Conservation (phyloP, 2,113 vertebrate genomes). For the Hemichromis elongatus region DNA sequence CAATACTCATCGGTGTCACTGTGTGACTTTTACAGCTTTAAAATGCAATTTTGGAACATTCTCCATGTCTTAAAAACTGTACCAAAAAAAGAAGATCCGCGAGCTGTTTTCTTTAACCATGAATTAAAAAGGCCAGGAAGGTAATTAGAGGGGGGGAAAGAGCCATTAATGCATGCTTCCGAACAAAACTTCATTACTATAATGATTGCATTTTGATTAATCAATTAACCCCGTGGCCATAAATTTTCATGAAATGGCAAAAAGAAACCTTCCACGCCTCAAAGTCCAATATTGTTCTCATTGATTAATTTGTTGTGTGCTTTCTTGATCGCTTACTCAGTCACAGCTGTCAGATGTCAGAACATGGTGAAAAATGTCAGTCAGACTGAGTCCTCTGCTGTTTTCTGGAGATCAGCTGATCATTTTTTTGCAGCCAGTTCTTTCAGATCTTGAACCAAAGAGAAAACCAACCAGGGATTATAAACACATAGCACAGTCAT, state of each 20-base stretch:
- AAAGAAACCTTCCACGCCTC: background rate
- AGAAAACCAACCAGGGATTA: background rate
- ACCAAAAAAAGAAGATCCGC: background rate
- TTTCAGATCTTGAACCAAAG: background rate
- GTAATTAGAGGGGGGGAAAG: background rate
- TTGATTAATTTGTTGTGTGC: background rate
- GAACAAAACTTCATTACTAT: background rate
- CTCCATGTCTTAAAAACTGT: no score
- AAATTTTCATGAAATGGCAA: background rate
- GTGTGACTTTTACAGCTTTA: background rate
- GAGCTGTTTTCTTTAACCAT: background rate
- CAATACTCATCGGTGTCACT: background rate
- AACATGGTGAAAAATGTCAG: background rate
- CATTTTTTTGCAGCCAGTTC: background rate
- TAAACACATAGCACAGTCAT: background rate
- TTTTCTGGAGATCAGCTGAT: background rate
- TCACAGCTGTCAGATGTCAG: background rate
- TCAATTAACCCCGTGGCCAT: background rate
- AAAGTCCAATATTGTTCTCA: background rate
- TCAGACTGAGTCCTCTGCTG: background rate
- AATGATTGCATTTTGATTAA: background rate
- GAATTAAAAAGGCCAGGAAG: background rate
- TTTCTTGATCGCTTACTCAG: background rate
- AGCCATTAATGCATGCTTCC: background rate
- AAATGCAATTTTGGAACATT: fast-evolving